A percentile compares a stretch with the other conserved stretches of the same genome.
Evolutionary conservation across 2,888 invertebrate genomes (phyloP).

Genomic region (Nyleta sp.): DNA sequence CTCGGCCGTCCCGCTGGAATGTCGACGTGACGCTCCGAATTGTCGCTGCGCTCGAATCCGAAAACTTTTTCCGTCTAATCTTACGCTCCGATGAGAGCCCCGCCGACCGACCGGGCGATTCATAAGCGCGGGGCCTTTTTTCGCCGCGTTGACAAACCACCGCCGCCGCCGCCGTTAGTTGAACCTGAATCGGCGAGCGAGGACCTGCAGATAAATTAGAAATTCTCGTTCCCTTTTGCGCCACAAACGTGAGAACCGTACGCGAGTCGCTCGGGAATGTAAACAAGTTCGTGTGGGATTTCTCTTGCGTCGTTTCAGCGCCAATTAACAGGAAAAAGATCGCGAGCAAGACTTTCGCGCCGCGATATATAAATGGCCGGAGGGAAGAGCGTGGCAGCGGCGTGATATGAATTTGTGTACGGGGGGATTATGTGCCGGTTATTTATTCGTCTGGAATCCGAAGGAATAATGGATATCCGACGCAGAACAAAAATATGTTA

Average conservation of each 20-base stretch:
- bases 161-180: constrained; percentile 23
- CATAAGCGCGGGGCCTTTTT: no score
- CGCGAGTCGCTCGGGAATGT: constrained; percentile 50
- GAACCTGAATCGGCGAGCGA: constrained; percentile 21
- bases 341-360: constrained; percentile 71
- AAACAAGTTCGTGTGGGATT: constrained; percentile 68
- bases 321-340: constrained; percentile 68
- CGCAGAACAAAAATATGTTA: no score
- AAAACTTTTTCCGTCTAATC: constrained; percentile 28
- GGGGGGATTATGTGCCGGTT: no score
- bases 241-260: constrained; percentile 59
- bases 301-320: constrained; percentile 64
- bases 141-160: neutral
- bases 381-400: constrained; percentile 3
- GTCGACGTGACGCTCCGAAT: constrained; percentile 41
- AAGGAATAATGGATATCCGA: no score
- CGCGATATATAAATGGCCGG: constrained; percentile 6
- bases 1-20: constrained; percentile 35
- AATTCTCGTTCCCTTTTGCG: constrained; percentile 61
- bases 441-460: no score
- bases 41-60: constrained; percentile 27
- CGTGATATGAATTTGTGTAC: constrained; percentile 11
- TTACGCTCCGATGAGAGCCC: no score
- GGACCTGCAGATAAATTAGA: constrained; percentile 49
- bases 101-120: no score